Evolutionary conservation across 2,888 invertebrate genomes (phyloP).

Genomic region (Campoplex capitator): DNA sequence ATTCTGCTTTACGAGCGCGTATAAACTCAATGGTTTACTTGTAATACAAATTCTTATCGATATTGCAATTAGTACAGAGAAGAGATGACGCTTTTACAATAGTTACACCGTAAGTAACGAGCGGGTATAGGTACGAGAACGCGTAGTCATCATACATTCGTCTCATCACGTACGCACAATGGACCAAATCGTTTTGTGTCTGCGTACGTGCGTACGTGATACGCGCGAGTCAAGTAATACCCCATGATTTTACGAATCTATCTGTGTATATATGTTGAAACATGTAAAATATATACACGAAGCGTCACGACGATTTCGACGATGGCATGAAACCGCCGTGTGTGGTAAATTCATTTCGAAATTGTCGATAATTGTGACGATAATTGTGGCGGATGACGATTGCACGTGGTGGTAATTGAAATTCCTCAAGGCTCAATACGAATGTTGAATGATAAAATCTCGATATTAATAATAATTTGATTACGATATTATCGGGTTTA

Average conservation of each 20-base stretch:
- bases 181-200: conserved; percentile 50
- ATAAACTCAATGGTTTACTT: conserved; percentile 27
- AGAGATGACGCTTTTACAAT: conserved; percentile 24
- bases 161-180: conserved; percentile 52
- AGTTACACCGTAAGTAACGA: conserved; percentile 50
- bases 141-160: conserved; percentile 35
- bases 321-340: conserved; percentile 8
- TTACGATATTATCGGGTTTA: not conserved
- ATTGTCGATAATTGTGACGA: conserved; percentile 66
- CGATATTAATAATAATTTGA: not conserved
- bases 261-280: not conserved
- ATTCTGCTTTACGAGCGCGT: not conserved
- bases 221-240: conserved; percentile 9
- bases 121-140: conserved; percentile 38
- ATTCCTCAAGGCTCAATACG: conserved; percentile 51
- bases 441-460: conserved; percentile 26
- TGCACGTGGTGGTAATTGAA: conserved; percentile 44
- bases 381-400: conserved; percentile 61
- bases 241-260: conserved; percentile 17
- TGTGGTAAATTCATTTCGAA: conserved; percentile 56
- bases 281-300: not conserved
- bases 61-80: not conserved
- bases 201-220: conserved; percentile 53
- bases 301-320: conserved; percentile 39
- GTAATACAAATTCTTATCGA: conserved; percentile 35